Base-by-base conservation (phyloP, 2,888 invertebrate species). In the Scaeva pyrastri region DNA sequence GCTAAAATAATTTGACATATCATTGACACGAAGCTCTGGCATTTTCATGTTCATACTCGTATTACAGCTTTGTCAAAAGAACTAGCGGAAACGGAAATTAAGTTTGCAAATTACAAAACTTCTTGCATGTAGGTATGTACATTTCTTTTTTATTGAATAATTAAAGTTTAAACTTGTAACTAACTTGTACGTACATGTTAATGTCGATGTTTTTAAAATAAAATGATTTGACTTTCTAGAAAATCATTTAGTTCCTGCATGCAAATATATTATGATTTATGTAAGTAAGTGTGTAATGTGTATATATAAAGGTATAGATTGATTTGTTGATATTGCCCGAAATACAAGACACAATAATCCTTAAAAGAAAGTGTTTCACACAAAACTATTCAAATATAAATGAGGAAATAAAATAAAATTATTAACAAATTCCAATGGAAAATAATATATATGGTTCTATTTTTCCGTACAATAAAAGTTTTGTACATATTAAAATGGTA, bases 21-120 rank as follows among this genome's bases (percentile, higher is more conserved):
- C 41, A 64, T n/a, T n/a, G 43, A 64, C 45, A 64, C 26, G 16
- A 64, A 64, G 26, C 62, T 26, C 45, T 64, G n/a, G 2, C 45
- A 45, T 10, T n/a, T 11, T 10, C 26, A 64, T 64, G n/a, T 64
- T 6, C n/a, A n/a, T n/a, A n/a, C n/a, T 8, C 31, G 8, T 31
- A 8, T 31, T 7, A 10, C 23, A 64, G 62, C 45, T 45, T 23
- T n/a, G 26, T 64, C 45, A 26, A 45, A 64, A 45, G 41, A 1
- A 3, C 19, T 14, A 23, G 43, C 56, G 16, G 36, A n/a, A n/a
- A 60, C 56, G 16, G 36, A n/a, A n/a, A 60, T 41, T 60, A 14
- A 60, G n/a, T 26, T 58, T 21, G 19, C 6, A 45, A 45, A 64
- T 26, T 64, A 26, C 45, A 45, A 56, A 56, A 19, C 3, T 11